These are phyloP conservation scores for Bryconaethiops microstoma DNA, from an alignment of 2,797 vertebrate genomes.

Conservation along the genomic window DNA sequence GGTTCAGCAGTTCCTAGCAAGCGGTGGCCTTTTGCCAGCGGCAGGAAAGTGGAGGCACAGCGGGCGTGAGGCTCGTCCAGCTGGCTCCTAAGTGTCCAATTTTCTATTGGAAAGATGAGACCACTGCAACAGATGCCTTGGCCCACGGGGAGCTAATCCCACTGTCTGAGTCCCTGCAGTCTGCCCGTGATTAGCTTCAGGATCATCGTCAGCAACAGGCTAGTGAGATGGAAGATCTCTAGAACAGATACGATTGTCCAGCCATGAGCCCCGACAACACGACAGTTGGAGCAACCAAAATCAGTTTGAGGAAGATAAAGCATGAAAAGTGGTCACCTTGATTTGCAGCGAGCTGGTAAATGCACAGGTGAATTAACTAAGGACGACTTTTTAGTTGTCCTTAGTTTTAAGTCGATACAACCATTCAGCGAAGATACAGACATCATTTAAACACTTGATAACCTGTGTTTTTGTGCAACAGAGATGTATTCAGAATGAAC, in stretches of 20 bases:
- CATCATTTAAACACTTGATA: background rate
- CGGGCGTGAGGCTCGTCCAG: constrained; percentile 70
- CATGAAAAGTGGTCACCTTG: background rate
- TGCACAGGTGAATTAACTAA: background rate
- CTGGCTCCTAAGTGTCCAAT: constrained; percentile 81
- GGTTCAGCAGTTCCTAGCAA: constrained; percentile 69
- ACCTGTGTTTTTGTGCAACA: background rate
- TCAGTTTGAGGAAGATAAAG: background rate
- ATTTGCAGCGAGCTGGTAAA: background rate
- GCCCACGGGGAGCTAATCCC: constrained; percentile 68
- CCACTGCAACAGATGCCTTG: constrained; percentile 74
- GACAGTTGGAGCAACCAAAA: background rate
- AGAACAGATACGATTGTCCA: background rate
- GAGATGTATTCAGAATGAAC: constrained; percentile 14
- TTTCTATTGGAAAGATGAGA: constrained; percentile 71
- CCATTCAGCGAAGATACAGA: background rate
- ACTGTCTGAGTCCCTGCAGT: constrained; percentile 49
- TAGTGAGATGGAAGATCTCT: background rate
- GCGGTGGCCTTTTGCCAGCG: constrained; percentile 69
- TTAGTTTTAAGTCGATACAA: background rate
- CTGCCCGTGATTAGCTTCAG: constrained; percentile 19
- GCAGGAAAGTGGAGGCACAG: constrained; percentile 69
- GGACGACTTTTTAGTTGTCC: background rate
- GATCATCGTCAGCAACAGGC: constrained; percentile 6
- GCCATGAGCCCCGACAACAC: background rate